Conservation (phyloP, 2,113 vertebrate genomes). For the Bubalus kerabau region DNA sequence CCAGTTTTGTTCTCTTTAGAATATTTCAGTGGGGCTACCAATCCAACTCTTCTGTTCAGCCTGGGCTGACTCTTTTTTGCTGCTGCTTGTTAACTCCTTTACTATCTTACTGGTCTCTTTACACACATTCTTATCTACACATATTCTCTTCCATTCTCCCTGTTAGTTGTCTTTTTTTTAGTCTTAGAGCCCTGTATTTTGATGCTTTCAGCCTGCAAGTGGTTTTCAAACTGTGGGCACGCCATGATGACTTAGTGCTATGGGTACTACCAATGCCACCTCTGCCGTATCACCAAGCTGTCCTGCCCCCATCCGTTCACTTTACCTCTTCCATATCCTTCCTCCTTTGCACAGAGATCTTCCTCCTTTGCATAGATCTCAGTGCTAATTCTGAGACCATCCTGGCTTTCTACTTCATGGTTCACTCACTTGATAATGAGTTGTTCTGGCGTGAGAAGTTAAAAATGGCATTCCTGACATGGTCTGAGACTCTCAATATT, state of each 20-base stretch:
- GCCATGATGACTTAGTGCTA: neutral
- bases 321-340: neutral
- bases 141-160: neutral
- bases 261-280: neutral
- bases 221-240: neutral
- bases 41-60: neutral
- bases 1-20: neutral
- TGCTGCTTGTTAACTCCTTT: neutral
- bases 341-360: neutral
- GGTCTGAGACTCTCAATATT: neutral
- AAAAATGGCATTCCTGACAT: neutral
- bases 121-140: neutral
- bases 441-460: neutral
- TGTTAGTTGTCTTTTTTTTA: neutral
- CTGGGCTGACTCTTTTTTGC: neutral
- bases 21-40: neutral
- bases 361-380: neutral
- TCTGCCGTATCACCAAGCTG: neutral
- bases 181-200: neutral
- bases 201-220: neutral
- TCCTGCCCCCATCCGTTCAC: neutral
- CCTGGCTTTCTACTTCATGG: neutral
- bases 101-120: neutral
- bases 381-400: neutral
- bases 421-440: neutral